phyloP scores from a whole-genome alignment of 1,140 invertebrate species.

The Aphelinus certus region DNA sequence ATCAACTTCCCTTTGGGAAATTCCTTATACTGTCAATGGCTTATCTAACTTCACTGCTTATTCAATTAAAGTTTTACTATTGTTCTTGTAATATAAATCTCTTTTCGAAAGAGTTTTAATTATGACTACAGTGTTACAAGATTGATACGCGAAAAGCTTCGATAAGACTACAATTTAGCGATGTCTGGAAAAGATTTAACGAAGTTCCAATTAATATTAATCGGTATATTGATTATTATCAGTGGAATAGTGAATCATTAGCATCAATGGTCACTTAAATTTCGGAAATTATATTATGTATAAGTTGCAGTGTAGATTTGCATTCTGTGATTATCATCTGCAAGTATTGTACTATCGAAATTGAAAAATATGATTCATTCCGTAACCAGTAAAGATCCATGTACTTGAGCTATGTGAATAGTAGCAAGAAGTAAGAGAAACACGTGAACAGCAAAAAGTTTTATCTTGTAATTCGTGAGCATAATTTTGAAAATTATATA shows the following conservation, averaged over 20 bases:
- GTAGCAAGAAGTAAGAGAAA: neutral
- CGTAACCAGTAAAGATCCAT: neutral
- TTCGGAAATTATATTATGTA: no score
- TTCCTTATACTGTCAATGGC: constrained; percentile 18
- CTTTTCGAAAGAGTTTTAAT: constrained; percentile 5
- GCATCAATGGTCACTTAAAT: no score
- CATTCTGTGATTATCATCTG: no score
- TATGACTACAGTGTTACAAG: neutral
- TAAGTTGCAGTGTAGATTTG: no score
- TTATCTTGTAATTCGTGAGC: neutral
- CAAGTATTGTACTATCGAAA: no score
- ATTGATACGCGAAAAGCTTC: neutral
- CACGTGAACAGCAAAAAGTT: neutral
- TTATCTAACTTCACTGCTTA: neutral
- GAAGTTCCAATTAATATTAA: no score
- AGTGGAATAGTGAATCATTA: no score
- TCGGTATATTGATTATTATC: no score
- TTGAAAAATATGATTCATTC: no score
- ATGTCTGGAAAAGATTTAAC: no score
- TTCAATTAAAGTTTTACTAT: neutral
- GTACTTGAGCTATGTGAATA: constrained; percentile 1
- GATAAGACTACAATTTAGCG: constrained; percentile 6
- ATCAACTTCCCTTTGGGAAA: constrained; percentile 16
- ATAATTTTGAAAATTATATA: constrained; percentile 3
- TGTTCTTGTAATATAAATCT: neutral